Percentiles rank a stretch among this genome's conserved stretches.
These are phyloP conservation scores for Rafetus swinhoei DNA, from an alignment of 2,113 vertebrate genomes.

Conservation along the genomic window DNA sequence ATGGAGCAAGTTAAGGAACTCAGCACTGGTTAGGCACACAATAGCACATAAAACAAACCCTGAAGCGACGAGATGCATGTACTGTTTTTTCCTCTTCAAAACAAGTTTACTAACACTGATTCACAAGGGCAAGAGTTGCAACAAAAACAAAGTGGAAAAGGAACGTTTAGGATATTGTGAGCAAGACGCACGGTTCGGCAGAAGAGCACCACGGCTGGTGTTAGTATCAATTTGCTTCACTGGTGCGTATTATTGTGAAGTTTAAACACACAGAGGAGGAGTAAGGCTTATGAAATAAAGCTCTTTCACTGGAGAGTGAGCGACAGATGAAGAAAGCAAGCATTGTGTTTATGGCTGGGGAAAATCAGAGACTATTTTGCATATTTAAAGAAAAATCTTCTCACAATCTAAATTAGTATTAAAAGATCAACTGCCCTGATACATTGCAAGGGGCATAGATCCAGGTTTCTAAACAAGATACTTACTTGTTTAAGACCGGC, in stretches of 20 bases:
- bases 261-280: neutral
- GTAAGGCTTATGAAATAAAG: neutral
- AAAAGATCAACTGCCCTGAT: neutral
- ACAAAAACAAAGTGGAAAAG: neutral
- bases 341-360: neutral
- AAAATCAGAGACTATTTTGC: neutral
- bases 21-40: neutral
- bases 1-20: neutral
- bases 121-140: neutral
- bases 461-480: constrained; percentile 9
- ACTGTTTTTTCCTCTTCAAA: neutral
- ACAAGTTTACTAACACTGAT: neutral
- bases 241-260: neutral
- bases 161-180: neutral
- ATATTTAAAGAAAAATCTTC: neutral
- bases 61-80: neutral
- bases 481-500: constrained; percentile 81
- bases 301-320: neutral
- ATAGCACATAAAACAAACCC: fast-evolving
- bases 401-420: neutral
- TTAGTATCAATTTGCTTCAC: neutral
- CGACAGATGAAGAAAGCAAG: fast-evolving
- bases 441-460: neutral
- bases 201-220: neutral
- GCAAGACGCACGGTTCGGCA: neutral